phyloP scores from a whole-genome alignment of 2,888 invertebrate species.

The Xestia xanthographa region DNA sequence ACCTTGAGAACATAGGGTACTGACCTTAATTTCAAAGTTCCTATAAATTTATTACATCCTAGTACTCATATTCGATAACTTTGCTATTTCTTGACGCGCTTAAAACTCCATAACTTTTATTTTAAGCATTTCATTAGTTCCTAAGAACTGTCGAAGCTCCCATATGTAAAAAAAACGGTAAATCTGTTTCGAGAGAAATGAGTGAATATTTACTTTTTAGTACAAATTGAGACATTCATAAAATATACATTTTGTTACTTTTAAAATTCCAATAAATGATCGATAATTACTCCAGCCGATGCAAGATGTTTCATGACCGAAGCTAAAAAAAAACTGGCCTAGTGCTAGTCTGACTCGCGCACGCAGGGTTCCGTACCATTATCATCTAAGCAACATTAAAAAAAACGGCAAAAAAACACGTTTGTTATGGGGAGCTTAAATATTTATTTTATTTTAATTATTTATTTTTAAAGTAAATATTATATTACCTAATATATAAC shows the following conservation, averaged over 20 bases:
- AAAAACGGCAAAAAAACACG: no score
- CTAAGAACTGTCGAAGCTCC: neutral
- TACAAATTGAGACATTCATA: neutral
- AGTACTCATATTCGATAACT: neutral
- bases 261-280: neutral
- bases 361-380: no score
- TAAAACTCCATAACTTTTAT: neutral
- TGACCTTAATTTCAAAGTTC: slow-evolving; percentile 12
- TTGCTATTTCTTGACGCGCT: neutral
- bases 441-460: no score
- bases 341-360: no score
- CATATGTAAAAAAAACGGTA: neutral
- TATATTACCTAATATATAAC: no score
- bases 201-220: neutral
- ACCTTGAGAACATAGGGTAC: neutral
- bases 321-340: no score
- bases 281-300: neutral
- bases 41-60: neutral
- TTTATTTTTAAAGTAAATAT: no score
- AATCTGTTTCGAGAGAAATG: neutral
- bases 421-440: no score
- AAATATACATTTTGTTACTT: neutral
- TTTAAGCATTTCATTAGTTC: neutral
- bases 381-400: no score
- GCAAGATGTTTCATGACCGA: no score